Conservation (phyloP, 92 coral and sea anemone genomes). For the Porites cylindrica region DNA sequence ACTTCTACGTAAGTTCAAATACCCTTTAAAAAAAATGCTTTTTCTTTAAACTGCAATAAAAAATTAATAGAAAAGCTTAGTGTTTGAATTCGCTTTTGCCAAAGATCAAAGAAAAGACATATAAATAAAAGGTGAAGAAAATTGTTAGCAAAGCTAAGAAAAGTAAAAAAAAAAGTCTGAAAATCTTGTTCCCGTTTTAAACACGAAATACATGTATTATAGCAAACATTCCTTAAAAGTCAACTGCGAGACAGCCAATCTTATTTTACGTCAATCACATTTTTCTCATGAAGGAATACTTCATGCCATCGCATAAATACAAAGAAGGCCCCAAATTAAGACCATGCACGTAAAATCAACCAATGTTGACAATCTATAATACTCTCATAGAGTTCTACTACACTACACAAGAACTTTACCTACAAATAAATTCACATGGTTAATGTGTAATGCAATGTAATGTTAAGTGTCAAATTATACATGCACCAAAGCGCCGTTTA, state of each 20-base stretch:
- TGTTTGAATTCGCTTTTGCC: not conserved
- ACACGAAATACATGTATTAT: not conserved
- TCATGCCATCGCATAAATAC: slow-evolving; percentile 9
- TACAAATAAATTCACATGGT: not conserved
- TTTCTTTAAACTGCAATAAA: not conserved
- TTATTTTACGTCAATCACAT: not conserved
- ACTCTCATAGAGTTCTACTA: slow-evolving; percentile 18
- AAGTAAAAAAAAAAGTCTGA: not conserved
- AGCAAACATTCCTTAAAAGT: not conserved
- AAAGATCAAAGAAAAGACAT: not conserved
- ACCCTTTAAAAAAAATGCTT: not conserved
- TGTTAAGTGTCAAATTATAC: too few species aligned
- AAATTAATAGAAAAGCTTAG: not conserved
- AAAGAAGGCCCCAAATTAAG: not conserved
- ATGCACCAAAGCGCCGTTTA: too few species aligned
- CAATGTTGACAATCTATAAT: not conserved
- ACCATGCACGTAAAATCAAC: not conserved
- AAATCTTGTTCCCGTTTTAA: too few species aligned
- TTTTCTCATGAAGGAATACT: too few species aligned
- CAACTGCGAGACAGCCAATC: not conserved
- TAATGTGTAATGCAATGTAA: not conserved
- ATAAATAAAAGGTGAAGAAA: not conserved
- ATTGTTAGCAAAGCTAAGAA: not conserved
- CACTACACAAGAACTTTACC: slow-evolving; percentile 5
- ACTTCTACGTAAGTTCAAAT: not conserved